A percentile compares a stretch with the other conserved stretches of the same genome.
Conservation (phyloP, 2,888 invertebrate species). For the Caenorhabditis becei region DNA sequence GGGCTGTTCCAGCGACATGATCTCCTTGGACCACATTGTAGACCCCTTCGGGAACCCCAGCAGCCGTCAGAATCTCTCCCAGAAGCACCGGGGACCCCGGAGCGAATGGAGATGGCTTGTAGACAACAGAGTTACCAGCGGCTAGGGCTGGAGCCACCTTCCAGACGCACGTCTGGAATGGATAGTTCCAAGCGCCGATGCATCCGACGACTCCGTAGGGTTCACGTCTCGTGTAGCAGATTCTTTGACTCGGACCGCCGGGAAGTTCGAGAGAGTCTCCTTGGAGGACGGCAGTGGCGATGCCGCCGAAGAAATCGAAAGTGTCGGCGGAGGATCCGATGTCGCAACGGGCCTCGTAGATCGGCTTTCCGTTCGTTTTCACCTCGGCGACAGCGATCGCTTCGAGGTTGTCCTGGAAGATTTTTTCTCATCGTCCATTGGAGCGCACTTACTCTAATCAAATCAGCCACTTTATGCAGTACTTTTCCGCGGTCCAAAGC, state of each 20-base stretch:
- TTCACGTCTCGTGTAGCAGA: constrained; percentile 79
- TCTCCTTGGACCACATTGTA: constrained; percentile 85
- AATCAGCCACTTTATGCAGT: constrained; percentile 72
- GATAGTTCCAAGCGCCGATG: constrained; percentile 81
- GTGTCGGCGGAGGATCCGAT: constrained; percentile 84
- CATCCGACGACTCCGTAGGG: constrained; percentile 79
- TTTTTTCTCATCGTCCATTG: not conserved
- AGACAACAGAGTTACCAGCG: constrained; percentile 85
- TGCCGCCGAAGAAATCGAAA: constrained; percentile 84
- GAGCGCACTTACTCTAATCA: constrained; percentile 69
- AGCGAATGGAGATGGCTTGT: constrained; percentile 85
- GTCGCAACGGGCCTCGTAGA: constrained; percentile 84
- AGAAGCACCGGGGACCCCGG: constrained; percentile 84
- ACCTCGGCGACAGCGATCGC: constrained; percentile 82
- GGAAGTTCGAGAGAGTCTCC: constrained; percentile 76
- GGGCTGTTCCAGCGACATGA: constrained; percentile 83
- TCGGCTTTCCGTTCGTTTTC: constrained; percentile 84
- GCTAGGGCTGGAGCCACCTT: constrained; percentile 83
- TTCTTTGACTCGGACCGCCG: constrained; percentile 69
- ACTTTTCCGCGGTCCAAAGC: constrained; percentile 75
- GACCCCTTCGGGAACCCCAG: constrained; percentile 84
- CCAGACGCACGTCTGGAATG: constrained; percentile 79
- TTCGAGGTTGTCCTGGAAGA: constrained; percentile 81
- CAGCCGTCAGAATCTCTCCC: constrained; percentile 84
- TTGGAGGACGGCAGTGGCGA: constrained; percentile 58